phyloP scores from a whole-genome alignment of 2,888 invertebrate genomes.

The Erebia ligea region DNA sequence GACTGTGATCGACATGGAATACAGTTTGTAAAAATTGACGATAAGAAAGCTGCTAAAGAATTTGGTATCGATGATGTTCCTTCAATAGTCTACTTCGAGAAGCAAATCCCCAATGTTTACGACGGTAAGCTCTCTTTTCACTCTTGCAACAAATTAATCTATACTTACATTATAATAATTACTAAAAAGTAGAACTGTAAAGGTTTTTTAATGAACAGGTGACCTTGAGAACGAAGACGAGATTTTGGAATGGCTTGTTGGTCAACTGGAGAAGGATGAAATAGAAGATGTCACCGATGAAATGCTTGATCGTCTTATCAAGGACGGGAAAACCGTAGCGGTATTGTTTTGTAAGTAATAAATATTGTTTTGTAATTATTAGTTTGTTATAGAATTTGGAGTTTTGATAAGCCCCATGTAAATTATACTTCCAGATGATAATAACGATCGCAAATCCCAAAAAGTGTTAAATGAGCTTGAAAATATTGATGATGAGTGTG shows the following conservation, averaged over 20 bases:
- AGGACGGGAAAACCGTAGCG: conserved; percentile 94
- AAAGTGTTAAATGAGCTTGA: conserved; percentile 93
- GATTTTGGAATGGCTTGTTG: conserved; percentile 93
- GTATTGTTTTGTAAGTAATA: conserved; percentile 92
- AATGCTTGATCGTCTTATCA: conserved; percentile 94
- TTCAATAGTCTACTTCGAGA: conserved; percentile 96
- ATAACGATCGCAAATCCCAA: conserved; percentile 94
- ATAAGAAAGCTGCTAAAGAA: conserved; percentile 90
- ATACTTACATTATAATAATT: neutral
- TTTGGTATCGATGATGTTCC: conserved; percentile 94
- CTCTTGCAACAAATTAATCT: neutral
- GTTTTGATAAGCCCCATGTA: neutral
- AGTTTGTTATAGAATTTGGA: neutral
- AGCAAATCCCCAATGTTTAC: conserved; percentile 95
- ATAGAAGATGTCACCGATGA: conserved; percentile 98
- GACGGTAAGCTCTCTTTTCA: conserved; percentile 84
- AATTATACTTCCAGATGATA: conserved; percentile 86
- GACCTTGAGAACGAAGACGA: conserved; percentile 95
- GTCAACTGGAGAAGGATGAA: conserved; percentile 95
- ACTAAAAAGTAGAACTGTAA: neutral
- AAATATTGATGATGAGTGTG: conserved; percentile 97
- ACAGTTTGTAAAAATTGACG: conserved; percentile 96
- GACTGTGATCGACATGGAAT: conserved; percentile 96
- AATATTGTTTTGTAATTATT: neutral
- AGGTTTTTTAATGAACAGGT: conserved; percentile 66